Conservation (phyloP, 2,888 invertebrate genomes). For the Agrotis clavis region DNA sequence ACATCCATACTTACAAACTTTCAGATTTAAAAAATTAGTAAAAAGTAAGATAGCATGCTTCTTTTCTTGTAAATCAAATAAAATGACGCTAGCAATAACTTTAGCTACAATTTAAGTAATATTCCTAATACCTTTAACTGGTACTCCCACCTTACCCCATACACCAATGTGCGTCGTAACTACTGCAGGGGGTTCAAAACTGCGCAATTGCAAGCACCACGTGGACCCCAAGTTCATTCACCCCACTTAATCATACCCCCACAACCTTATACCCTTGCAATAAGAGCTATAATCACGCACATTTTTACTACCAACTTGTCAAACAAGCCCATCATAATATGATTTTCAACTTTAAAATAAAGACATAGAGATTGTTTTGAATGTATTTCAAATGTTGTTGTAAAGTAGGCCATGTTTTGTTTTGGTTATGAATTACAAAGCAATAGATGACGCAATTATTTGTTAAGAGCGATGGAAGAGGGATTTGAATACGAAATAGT, state of each 20-base stretch:
- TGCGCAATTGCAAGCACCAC: conserved; percentile 88
- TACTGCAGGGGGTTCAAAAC: conserved; percentile 87
- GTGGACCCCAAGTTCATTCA: conserved; percentile 84
- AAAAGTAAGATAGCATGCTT: no score
- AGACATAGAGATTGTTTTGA: conserved; percentile 55
- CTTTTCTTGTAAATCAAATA: no score
- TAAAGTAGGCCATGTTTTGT: conserved; percentile 65
- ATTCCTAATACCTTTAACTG: conserved; percentile 15
- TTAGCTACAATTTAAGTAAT: neutral
- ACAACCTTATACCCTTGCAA: conserved; percentile 60
- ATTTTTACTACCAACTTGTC: conserved; percentile 58
- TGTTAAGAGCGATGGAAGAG: conserved; percentile 44
- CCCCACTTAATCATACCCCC: conserved; percentile 67
- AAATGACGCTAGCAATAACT: no score
- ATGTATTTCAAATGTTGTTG: conserved; percentile 44
- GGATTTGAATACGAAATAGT: conserved; percentile 45
- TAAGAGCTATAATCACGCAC: conserved; percentile 58
- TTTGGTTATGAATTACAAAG: conserved; percentile 61
- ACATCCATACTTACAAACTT: no score
- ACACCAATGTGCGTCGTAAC: conserved; percentile 80
- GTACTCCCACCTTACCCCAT: conserved; percentile 59
- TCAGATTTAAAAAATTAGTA: no score
- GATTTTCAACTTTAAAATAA: conserved; percentile 42
- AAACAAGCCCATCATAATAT: conserved; percentile 9
- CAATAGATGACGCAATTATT: conserved; percentile 63